A percentile compares a stretch with the other conserved stretches of the same genome.
phyloP scores from a whole-genome alignment of 2,113 vertebrate species.

The Cavia porcellus region DNA sequence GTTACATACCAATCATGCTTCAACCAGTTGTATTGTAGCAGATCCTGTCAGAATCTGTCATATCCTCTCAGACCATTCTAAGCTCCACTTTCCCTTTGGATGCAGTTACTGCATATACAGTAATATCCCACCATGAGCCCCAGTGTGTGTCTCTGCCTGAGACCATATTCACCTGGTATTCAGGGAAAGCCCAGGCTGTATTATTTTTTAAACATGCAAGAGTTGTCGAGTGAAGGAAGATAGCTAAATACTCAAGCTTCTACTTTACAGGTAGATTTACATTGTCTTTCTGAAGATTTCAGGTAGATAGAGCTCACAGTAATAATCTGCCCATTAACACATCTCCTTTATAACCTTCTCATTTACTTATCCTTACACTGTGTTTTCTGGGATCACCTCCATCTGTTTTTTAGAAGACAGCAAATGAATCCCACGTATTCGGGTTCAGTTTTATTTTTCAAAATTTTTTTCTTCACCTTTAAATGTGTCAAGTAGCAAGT shows the following conservation, averaged over 20 bases:
- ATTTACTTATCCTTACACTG: neutral
- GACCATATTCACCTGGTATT: neutral
- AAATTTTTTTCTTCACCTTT: neutral
- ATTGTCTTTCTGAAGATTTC: neutral
- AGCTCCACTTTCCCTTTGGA: neutral
- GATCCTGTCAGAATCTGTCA: neutral
- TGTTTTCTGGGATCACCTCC: neutral
- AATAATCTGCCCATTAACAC: neutral
- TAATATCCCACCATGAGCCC: neutral
- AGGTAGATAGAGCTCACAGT: neutral
- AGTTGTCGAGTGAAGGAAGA: neutral
- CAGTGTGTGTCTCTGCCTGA: neutral
- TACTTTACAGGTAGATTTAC: neutral
- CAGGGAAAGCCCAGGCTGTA: neutral
- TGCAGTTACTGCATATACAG: neutral
- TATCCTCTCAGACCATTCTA: neutral
- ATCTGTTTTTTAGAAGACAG: constrained; percentile 14
- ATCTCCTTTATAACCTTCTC: neutral
- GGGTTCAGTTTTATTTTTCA: neutral
- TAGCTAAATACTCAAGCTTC: neutral
- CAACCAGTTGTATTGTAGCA: neutral
- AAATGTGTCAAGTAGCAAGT: constrained; percentile 13
- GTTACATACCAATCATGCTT: neutral
- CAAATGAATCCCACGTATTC: neutral
- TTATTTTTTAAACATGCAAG: neutral